These are phyloP conservation scores for Catagonus wagneri DNA, from an alignment of 2,113 vertebrate species.

Conservation along the genomic window DNA sequence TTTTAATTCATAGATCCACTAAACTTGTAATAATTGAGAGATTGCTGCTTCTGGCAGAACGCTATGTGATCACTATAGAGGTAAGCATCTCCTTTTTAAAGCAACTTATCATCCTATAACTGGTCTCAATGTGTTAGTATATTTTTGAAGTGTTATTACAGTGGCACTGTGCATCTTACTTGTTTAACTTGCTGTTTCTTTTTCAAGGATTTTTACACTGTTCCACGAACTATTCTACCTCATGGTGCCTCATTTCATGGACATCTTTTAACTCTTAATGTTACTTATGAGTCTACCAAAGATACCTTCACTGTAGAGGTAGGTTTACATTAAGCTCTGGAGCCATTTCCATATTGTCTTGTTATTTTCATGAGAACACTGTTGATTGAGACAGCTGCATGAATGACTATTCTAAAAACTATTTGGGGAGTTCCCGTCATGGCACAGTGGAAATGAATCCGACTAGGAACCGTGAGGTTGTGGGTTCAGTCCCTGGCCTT, in stretches of 20 bases:
- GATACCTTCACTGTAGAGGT: slow-evolving; percentile 98
- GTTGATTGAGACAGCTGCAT: background rate
- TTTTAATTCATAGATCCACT: slow-evolving; percentile 91
- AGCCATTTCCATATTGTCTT: background rate
- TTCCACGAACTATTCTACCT: slow-evolving; percentile 99
- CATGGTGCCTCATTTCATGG: slow-evolving; percentile 99
- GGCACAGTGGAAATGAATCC: no score
- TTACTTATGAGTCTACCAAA: slow-evolving; percentile 99
- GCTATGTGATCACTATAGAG: slow-evolving; percentile 99
- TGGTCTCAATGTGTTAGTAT: background rate
- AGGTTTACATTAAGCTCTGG: slow-evolving; percentile 39
- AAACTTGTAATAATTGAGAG: slow-evolving; percentile 99
- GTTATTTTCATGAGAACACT: background rate
- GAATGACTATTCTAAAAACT: background rate
- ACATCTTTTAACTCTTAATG: slow-evolving; percentile 96
- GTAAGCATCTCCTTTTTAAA: slow-evolving; percentile 83
- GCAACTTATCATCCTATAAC: no score
- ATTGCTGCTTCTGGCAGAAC: slow-evolving; percentile 96
- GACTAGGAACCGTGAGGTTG: no score
- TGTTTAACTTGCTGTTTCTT: slow-evolving; percentile 9
- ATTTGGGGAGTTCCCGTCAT: no score
- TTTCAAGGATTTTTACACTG: slow-evolving; percentile 96
- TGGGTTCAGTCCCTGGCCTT: no score
- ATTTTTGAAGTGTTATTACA: background rate
- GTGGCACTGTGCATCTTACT: background rate